A percentile compares a stretch with the other conserved stretches of the same genome.
These are phyloP conservation scores for Alfaro cultratus DNA, from an alignment of 2,797 vertebrate species.

Conservation along the genomic window DNA sequence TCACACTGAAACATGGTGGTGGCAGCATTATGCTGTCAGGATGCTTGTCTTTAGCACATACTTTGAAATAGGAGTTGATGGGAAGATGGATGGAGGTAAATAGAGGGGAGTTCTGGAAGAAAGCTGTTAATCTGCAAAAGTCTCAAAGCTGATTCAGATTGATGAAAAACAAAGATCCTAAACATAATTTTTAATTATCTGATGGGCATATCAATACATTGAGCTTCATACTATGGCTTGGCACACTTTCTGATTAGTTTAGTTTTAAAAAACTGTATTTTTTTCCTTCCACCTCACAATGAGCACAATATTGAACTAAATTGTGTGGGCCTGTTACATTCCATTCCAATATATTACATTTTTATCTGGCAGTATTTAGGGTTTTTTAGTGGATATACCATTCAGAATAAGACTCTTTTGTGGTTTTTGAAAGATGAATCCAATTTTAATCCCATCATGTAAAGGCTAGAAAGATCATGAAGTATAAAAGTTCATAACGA, in stretches of 20 bases:
- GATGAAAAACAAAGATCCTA: neutral
- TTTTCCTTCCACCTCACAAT: neutral
- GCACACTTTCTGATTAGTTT: neutral
- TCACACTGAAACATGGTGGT: neutral
- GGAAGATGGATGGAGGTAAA: neutral
- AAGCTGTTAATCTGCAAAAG: neutral
- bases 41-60: neutral
- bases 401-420: neutral
- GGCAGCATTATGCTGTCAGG: neutral
- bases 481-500: slow-evolving; percentile 72
- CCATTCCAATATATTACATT: neutral
- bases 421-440: slow-evolving; percentile 18
- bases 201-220: neutral
- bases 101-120: neutral
- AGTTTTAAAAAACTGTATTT: neutral
- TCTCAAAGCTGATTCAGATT: neutral
- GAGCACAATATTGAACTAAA: neutral
- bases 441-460: slow-evolving; percentile 25
- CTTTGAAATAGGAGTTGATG: neutral
- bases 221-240: neutral
- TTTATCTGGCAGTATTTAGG: neutral
- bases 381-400: neutral
- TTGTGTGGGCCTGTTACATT: neutral
- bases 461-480: slow-evolving; percentile 77
- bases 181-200: neutral